Evolutionary conservation across 2,888 invertebrate species (phyloP), one percentile per base, ranked within the genome.

Genomic region (Cantharis flavilabris): DNA sequence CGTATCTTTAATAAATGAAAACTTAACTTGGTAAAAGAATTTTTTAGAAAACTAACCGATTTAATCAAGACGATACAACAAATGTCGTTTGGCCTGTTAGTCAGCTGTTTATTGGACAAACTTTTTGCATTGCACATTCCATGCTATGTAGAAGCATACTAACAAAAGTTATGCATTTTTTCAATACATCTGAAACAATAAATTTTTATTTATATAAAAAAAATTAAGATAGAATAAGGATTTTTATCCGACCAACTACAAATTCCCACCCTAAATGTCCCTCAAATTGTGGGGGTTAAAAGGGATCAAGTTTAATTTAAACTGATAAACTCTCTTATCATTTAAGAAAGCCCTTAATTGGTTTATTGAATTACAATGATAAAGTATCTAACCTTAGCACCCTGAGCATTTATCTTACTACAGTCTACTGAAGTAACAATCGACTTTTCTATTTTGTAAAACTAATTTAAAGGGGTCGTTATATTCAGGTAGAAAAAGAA

Each of bases 21-120:
- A 49, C n/a, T 49, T 49, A 49, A 33, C 7, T 49, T 49, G n/a
- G n/a, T 49, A 49, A 23, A 67, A 67, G n/a, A 1, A 67, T n/a
- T 67, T 23, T 16, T 23, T 23, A 23, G 20, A 67, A 23, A 23
- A 80, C 81, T 82, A 81, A 84, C 84, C 83, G 80, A 80, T 79
- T 73, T 72, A 78, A 79, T 81, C 80, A 83, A 80, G 83, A 83
- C 82, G 70, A 81, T 82, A 84, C 83, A 79, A 79, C 76, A 69
- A 71, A 83, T 82, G 84, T 83, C 85, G 85, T 82, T 67, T 83
- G 84, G 85, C 86, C 86, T 86, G 85, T 85, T 86, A 86, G 87
- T 87, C 87, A 88, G 87, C 87, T 88, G 86, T 84, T 85, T 85
- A 83, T 84, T 82, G 82, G 82, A 82, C 82, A 83, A 82, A 83